Percentiles rank a stretch among this genome's conserved stretches.
Conservation (phyloP, 2,888 invertebrate genomes). For the Branchinecta sandiegonensis region DNA sequence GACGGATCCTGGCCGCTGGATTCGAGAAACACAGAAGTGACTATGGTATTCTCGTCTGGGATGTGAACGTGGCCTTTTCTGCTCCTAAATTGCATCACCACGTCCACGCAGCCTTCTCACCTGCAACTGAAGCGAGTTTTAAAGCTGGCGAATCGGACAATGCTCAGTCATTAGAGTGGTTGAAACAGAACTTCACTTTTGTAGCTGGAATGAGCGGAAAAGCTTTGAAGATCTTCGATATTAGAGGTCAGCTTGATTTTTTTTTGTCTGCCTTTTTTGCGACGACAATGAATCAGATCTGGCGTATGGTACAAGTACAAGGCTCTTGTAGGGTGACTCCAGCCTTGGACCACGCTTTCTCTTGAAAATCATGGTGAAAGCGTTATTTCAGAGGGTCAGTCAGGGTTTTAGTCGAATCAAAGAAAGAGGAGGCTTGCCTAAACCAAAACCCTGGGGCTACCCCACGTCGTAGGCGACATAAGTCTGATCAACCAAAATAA, state of each 20-base stretch:
- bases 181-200: background rate
- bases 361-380: too few relatives aligned
- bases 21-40: conserved; percentile 80
- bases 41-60: conserved; percentile 78
- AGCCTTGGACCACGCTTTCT: too few relatives aligned
- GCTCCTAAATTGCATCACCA: conserved; percentile 9
- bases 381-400: too few relatives aligned
- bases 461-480: too few relatives aligned
- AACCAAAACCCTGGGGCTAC: too few relatives aligned
- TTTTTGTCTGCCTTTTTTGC: too few relatives aligned
- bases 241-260: background rate
- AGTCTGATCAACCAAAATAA: too few relatives aligned
- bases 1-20: conserved; percentile 66
- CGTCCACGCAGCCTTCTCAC: background rate
- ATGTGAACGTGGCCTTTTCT: conserved; percentile 41
- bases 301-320: too few relatives aligned
- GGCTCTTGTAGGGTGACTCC: too few relatives aligned
- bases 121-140: background rate
- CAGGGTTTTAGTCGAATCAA: too few relatives aligned
- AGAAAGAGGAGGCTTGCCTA: too few relatives aligned
- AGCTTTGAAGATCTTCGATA: background rate
- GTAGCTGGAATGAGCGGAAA: conserved; percentile 12
- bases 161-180: background rate
- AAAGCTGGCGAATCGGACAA: background rate
- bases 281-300: too few relatives aligned